Base-by-base conservation (phyloP, 2,888 invertebrate genomes). In the Zaprionus bogoriensis region DNA sequence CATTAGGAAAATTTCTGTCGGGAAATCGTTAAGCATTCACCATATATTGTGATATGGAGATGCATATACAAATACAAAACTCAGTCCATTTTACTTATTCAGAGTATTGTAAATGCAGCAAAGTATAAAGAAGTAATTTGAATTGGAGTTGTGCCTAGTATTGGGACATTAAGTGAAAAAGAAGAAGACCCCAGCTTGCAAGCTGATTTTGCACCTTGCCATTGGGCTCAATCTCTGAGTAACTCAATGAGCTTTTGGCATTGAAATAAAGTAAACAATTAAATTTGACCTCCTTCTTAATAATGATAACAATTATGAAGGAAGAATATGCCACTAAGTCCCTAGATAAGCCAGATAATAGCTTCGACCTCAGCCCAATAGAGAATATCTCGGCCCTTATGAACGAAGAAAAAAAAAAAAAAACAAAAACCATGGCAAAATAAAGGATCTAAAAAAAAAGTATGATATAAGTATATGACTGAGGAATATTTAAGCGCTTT, bases 311-410 rank as follows among this genome's bases (percentile, higher is more conserved):
- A 10, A 39, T 7, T 20, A 22, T 39, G 22, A 39, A 39, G 22
- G n/a, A n/a, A 14, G 12, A 32, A 14, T 32, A 12, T n/a, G 14
- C 4, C 14, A 42, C 52, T 25, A 58, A 42, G 30, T 30, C 30
- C 20, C 30, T 46, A 20, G 46, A 30, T 4, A 30, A 30, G 46
- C 46, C 46, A 32, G 46, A 20, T 17, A 30, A 46, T 30, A 46
- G 28, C 14, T 30, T 19, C 1, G 46, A 46, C 30, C 30, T 50
- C 19, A 50, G 41, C 28, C 39, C 39, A 9, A 50, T 38, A 10
- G 27, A 39, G 10, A 50, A 36, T 4, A 2, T 48, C 14, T 48
- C 25, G 36, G 14, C 25, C 25, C 5, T n/a, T 25, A 36, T 48
- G 48, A 38, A 25, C 10, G 25, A 48, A 38, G 36, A 36, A 36